Base-by-base conservation (phyloP, 2,888 invertebrate genomes). In the Cheilosia vernalis region DNA sequence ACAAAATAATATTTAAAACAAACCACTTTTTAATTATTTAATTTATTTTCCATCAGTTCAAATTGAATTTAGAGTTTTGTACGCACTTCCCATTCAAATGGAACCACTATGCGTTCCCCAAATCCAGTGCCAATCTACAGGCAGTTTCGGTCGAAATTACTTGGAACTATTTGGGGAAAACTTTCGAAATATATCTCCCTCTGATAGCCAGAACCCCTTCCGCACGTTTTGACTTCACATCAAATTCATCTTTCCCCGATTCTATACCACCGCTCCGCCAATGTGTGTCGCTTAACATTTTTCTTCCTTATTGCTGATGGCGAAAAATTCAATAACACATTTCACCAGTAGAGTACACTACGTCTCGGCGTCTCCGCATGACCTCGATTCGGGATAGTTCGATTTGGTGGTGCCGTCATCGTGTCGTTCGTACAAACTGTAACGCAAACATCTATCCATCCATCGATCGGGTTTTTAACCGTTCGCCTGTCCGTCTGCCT, bases 401-500 rank as follows among this genome's bases (percentile, higher is more conserved):
- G 37, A 58, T 74, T 44, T 47, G n/a, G n/a, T 47, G 9, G 47
- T 47, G 17, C 19, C 17, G 6, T 17, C 47, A 33, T 69, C 37
- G n/a, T n/a, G 7, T 47, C 24, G 15, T 7, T 37, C 51, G 33
- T 69, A 2, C 4, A 9, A 2, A 49, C 40, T 51, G 77, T 51
- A 86, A 81, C 58, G 73, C 82, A 82, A 81, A 78, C 86, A 86
- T 86, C 73, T 49, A 86, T 86, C 73, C 53, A 86, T 86, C 85
- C 80, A 85, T 80, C 80, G 85, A 81, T 80, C 67, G 58, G 64
- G 76, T 66, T 79, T 84, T 76, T 84, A 84, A 76, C 74, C 42
- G 74, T 70, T 58, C 79, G 84, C 79, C 85, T 81, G 85, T 81
- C 85, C 80, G 80, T 85, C 85, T 77, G 81, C 51, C 85, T 81